Evolutionary conservation across 2,888 invertebrate species (phyloP), one percentile per base, ranked within the genome.

Genomic region (Dynastes tityus): DNA sequence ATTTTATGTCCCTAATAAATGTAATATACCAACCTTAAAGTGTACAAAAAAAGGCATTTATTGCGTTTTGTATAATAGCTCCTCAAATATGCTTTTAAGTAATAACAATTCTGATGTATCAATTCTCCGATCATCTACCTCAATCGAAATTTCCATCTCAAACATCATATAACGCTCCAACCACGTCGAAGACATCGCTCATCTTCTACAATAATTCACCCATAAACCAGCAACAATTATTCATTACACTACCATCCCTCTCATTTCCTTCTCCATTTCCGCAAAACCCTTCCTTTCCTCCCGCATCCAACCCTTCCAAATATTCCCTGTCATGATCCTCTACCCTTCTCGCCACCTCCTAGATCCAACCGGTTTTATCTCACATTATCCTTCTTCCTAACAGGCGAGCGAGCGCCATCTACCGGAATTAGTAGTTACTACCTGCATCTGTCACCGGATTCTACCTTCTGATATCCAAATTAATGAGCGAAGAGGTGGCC

Each of bases 381-480:
- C 63, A 1, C 32, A 37, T 37, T 37, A 37, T 37, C 32, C 32
- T 5, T 37, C 32, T 5, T 37, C 32, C 32, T 37, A 37, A 37
- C 32, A 37, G 32, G 13, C 63, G 45, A 11, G 8, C 45, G 45
- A 11, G 45, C 63, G 8, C 63, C 63, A 63, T 63, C 63, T 63
- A 63, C 11, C 63, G 63, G 65, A 65, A 65, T 65, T 65, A 65
- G 32, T 65, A 65, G 65, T 40, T 32, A 13, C 65, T 65, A 65
- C 65, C 65, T 65, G 65, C 65, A 65, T 65, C 65, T 65, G 65
- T 65, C 40, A 65, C 65, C 65, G 65, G 40, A 65, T 65, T 65
- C 53, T 6, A 53, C 65, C 65, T 65, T 37, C 65, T 37, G 65
- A 65, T 32, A 65, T 65, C 37, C 40, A 40, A 37, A 37, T 40